These are phyloP conservation scores for Trachops cirrhosus DNA, from an alignment of 2,797 vertebrate genomes.

Conservation along the genomic window DNA sequence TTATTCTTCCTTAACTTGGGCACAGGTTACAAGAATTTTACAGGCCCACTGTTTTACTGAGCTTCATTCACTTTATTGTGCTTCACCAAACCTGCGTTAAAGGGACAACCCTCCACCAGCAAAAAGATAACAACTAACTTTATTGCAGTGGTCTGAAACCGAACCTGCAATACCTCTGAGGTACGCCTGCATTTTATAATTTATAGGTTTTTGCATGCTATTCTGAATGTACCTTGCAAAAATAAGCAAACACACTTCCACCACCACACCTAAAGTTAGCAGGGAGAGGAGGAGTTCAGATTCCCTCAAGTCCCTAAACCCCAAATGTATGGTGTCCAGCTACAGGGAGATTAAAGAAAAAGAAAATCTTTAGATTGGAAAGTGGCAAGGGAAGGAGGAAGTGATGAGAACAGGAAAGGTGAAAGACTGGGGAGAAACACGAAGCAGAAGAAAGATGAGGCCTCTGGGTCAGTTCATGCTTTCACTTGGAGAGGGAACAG, in stretches of 20 bases:
- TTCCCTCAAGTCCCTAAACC: neutral
- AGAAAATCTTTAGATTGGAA: neutral
- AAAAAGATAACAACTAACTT: neutral
- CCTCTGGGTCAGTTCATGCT: neutral
- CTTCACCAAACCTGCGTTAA: neutral
- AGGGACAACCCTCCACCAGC: neutral
- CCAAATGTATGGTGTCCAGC: neutral
- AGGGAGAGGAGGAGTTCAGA: neutral
- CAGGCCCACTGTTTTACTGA: neutral
- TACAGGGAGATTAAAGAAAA: constrained; percentile 19
- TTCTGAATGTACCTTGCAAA: neutral
- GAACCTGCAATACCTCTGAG: neutral
- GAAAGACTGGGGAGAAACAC: neutral
- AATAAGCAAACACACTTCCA: constrained; percentile 3
- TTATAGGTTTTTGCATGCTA: neutral
- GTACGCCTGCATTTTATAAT: neutral
- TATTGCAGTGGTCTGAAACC: neutral
- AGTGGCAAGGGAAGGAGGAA: neutral
- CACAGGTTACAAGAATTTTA: neutral
- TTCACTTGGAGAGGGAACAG: neutral
- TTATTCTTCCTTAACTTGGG: neutral
- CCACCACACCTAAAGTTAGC: constrained; percentile 2
- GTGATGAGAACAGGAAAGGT: neutral
- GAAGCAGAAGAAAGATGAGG: neutral
- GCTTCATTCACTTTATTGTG: neutral